Conservation (phyloP, 2,888 invertebrate genomes). For the Sericinus montela region DNA sequence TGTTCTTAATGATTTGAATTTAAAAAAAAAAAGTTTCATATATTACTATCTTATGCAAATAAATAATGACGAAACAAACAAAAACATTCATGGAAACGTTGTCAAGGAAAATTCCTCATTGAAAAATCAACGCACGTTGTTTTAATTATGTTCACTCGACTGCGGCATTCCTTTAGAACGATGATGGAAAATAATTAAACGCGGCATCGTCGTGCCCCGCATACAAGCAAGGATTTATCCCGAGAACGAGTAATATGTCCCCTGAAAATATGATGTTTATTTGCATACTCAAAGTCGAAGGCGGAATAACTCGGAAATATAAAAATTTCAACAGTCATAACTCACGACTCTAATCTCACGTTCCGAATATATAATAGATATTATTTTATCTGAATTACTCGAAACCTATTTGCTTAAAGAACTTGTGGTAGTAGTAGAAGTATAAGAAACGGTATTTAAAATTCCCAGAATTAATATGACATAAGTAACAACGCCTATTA, state of each 20-base stretch:
- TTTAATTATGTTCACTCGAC: slow-evolving; percentile 7
- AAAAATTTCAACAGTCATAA: slow-evolving; percentile 34
- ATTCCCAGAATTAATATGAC: too few relatives aligned
- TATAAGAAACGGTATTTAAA: too few relatives aligned
- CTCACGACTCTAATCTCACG: slow-evolving; percentile 22
- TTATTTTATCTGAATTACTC: too few relatives aligned
- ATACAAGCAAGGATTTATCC: slow-evolving; percentile 5
- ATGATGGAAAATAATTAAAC: slow-evolving; percentile 16
- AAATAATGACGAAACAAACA: neutral
- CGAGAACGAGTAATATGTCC: slow-evolving; percentile 29
- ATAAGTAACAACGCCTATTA: too few relatives aligned
- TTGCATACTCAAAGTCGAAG: slow-evolving; percentile 37
- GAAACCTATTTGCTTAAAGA: too few relatives aligned
- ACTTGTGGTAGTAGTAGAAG: too few relatives aligned
- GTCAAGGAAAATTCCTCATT: slow-evolving; percentile 4
- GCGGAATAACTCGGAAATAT: slow-evolving; percentile 29
- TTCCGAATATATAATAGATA: too few relatives aligned
- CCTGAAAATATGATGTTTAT: slow-evolving; percentile 39
- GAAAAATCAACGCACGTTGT: slow-evolving; percentile 7
- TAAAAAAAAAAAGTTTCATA: too few relatives aligned
- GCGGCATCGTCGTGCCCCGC: slow-evolving; percentile 3
- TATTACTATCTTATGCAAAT: too few relatives aligned
- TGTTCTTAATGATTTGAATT: too few relatives aligned
- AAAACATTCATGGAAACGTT: neutral
- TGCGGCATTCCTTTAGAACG: slow-evolving; percentile 8